Percentiles rank a stretch among this genome's conserved stretches.
phyloP scores from a whole-genome alignment of 2,888 invertebrate species.

The Ypsolopha scabrella region DNA sequence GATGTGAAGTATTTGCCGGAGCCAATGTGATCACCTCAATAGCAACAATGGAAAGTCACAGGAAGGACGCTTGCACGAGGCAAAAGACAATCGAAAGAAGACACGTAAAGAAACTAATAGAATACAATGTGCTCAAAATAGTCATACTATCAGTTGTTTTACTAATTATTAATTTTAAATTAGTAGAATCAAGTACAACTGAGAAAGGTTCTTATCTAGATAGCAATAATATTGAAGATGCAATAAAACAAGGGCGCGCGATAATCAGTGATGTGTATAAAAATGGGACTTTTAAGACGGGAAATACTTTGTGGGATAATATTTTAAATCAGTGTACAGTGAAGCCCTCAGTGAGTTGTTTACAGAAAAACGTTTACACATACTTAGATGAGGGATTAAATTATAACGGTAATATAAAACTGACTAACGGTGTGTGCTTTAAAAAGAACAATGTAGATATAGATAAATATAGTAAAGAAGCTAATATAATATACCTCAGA shows the following conservation, averaged over 20 bases:
- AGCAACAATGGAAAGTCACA: neutral
- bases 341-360: constrained; percentile 77
- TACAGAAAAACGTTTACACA: constrained; percentile 81
- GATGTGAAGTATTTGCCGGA: neutral
- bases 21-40: constrained; percentile 13
- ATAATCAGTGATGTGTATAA: constrained; percentile 46
- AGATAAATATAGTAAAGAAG: constrained; percentile 64
- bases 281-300: constrained; percentile 64
- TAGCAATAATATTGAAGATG: constrained; percentile 14
- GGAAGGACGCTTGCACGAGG: constrained; percentile 1
- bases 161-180: constrained; percentile 19
- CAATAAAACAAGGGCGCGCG: constrained; percentile 34
- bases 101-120: constrained; percentile 12
- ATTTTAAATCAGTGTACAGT: constrained; percentile 78
- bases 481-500: constrained; percentile 58
- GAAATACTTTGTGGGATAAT: constrained; percentile 80
- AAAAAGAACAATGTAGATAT: constrained; percentile 74
- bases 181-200: constrained; percentile 26
- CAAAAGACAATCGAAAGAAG: constrained; percentile 5
- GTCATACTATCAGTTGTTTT: constrained; percentile 32
- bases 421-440: constrained; percentile 74
- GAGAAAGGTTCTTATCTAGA: constrained; percentile 11
- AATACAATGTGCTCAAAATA: constrained; percentile 24
- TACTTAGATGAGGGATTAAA: constrained; percentile 77
- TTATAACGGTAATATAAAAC: constrained; percentile 73